These are phyloP conservation scores for Trinorchestia longiramus DNA, from an alignment of 1,140 invertebrate genomes.

Conservation along the genomic window DNA sequence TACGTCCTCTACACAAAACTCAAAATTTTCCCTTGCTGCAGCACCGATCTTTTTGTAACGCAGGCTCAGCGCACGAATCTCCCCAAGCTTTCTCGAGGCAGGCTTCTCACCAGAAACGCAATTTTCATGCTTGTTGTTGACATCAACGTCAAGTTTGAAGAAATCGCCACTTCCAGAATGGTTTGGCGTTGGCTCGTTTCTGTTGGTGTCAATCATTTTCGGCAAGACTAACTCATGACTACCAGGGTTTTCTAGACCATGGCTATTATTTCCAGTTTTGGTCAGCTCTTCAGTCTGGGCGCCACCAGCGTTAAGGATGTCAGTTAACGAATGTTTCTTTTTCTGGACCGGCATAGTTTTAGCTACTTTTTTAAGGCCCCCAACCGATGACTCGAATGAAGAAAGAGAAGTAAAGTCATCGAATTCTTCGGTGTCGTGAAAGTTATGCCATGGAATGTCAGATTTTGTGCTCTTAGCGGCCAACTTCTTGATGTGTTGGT, in stretches of 20 bases:
- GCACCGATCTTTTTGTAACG: neutral
- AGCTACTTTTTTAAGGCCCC: neutral
- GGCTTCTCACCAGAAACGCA: neutral
- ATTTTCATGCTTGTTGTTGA: neutral
- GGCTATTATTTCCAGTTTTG: neutral
- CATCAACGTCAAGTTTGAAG: neutral
- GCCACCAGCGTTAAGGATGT: neutral
- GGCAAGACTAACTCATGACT: neutral
- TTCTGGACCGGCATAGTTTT: neutral
- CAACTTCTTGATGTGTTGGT: neutral
- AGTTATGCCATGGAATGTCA: neutral
- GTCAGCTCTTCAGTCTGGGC: neutral
- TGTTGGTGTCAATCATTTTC: neutral
- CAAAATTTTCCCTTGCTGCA: neutral
- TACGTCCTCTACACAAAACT: neutral
- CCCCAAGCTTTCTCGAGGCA: neutral
- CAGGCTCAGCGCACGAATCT: neutral
- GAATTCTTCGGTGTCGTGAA: neutral
- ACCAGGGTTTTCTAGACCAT: neutral
- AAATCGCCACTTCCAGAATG: neutral
- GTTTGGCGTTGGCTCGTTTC: neutral
- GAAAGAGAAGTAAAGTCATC: neutral
- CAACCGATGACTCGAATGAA: neutral
- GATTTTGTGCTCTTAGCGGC: neutral
- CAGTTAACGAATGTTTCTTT: neutral